Conservation (phyloP, 2,888 invertebrate genomes). For the Junonia oenone region DNA sequence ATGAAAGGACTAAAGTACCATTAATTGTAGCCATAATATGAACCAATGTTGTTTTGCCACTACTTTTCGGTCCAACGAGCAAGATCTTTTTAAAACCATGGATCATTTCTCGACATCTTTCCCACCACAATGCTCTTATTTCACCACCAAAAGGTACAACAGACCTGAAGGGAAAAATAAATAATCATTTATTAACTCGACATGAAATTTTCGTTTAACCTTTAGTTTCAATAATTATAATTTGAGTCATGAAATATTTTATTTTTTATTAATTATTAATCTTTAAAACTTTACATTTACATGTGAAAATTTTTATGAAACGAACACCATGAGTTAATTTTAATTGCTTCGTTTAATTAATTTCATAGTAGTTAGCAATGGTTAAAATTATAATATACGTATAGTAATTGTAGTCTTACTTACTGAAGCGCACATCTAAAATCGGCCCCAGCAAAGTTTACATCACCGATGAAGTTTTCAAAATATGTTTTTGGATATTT, state of each 20-base stretch:
- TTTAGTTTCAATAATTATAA: too few species aligned
- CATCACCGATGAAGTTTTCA: slow-evolving; percentile 53
- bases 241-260: too few species aligned
- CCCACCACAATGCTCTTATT: slow-evolving; percentile 56
- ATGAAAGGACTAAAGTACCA: slow-evolving; percentile 35
- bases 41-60: slow-evolving; percentile 50
- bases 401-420: slow-evolving; percentile 19
- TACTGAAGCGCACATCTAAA: slow-evolving; percentile 47
- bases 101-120: slow-evolving; percentile 41
- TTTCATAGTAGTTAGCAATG: too few species aligned
- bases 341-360: too few species aligned
- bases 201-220: too few species aligned
- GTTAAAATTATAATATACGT: background rate
- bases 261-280: too few species aligned
- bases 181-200: too few species aligned
- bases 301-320: too few species aligned
- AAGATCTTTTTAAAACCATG: slow-evolving; percentile 44
- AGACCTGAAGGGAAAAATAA: slow-evolving; percentile 42
- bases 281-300: too few species aligned
- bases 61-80: slow-evolving; percentile 47
- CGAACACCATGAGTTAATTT: too few species aligned
- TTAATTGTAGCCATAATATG: slow-evolving; percentile 49
- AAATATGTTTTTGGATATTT: slow-evolving; percentile 47
- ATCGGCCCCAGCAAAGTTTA: slow-evolving; percentile 57
- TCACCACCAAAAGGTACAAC: slow-evolving; percentile 47